phyloP scores from a whole-genome alignment of 2,888 invertebrate genomes.

The Aplocera efformata region DNA sequence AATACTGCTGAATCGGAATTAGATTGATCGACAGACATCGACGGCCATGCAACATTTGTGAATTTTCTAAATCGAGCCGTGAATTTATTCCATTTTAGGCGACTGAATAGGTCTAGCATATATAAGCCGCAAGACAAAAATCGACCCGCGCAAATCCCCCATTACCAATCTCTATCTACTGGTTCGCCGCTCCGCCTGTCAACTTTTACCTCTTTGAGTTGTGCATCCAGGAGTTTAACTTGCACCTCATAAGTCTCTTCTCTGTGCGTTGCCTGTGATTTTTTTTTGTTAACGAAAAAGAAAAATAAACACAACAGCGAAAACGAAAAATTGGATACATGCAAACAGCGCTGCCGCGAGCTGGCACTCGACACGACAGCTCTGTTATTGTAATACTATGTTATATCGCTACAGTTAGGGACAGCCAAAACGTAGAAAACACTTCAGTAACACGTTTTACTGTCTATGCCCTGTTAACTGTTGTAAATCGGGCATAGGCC shows the following conservation, averaged over 20 bases:
- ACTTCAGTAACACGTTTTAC: conserved; percentile 47
- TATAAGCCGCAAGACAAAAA: too few relatives aligned
- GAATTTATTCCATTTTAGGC: too few relatives aligned
- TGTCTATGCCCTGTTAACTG: conserved; percentile 53
- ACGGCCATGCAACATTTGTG: too few relatives aligned
- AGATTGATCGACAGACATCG: too few relatives aligned
- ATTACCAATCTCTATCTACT: conserved; percentile 59
- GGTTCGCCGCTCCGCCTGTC: conserved; percentile 40
- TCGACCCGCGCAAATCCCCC: too few relatives aligned
- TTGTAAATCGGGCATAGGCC: conserved; percentile 31
- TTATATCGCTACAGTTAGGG: conserved; percentile 25
- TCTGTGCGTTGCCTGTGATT: conserved; percentile 93
- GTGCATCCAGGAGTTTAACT: conserved; percentile 93
- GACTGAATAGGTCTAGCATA: too few relatives aligned
- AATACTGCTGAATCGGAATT: too few relatives aligned
- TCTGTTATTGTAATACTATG: conserved; percentile 42
- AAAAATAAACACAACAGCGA: conserved; percentile 52
- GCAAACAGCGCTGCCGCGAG: conserved; percentile 42
- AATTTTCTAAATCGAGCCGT: too few relatives aligned
- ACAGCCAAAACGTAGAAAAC: conserved; percentile 44
- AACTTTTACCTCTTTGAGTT: conserved; percentile 94
- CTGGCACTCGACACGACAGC: conserved; percentile 30
- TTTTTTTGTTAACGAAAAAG: conserved; percentile 72
- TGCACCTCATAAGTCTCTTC: conserved; percentile 96
- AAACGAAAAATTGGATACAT: conserved; percentile 57